Percentiles rank a stretch among this genome's conserved stretches.
Conservation (phyloP, 2,113 vertebrate species). For the Taurulus bubalis region DNA sequence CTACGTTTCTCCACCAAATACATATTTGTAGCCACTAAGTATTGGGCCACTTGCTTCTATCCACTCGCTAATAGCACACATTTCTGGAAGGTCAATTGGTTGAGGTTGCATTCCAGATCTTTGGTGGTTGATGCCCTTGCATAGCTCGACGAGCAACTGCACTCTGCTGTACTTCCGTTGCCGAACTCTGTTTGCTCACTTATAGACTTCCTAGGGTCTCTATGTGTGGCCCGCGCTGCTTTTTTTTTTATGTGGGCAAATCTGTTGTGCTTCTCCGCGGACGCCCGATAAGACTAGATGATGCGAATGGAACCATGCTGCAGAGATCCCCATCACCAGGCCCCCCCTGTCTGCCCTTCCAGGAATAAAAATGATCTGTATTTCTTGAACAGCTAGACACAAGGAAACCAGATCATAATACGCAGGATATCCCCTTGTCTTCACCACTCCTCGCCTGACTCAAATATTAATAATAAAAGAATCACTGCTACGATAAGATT, state of each 20-base stretch:
- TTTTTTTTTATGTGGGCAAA: conserved; percentile 27
- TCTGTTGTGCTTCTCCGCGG: conserved; percentile 23
- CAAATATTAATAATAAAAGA: background rate
- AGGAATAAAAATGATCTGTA: conserved; percentile 4
- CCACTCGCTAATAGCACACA: background rate
- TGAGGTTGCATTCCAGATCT: background rate
- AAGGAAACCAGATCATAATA: conserved; percentile 42
- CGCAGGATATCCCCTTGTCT: conserved; percentile 30
- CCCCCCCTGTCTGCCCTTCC: conserved; percentile 1
- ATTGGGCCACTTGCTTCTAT: background rate
- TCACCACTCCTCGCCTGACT: conserved; percentile 6
- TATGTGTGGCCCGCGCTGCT: background rate
- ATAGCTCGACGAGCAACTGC: background rate
- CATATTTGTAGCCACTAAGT: background rate
- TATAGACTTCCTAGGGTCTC: background rate
- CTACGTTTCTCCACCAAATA: too few relatives aligned
- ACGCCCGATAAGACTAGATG: conserved; percentile 23
- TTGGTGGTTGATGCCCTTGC: background rate
- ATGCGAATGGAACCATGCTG: conserved; percentile 30
- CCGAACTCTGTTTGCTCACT: background rate
- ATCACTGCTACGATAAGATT: conserved; percentile 33
- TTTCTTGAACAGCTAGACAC: conserved; percentile 34
- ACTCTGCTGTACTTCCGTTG: background rate
- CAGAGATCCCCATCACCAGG: conserved; percentile 12
- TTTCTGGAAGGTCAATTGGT: background rate